Base-by-base conservation (phyloP, 2,113 vertebrate genomes). In the Triplophysa dalaica region DNA sequence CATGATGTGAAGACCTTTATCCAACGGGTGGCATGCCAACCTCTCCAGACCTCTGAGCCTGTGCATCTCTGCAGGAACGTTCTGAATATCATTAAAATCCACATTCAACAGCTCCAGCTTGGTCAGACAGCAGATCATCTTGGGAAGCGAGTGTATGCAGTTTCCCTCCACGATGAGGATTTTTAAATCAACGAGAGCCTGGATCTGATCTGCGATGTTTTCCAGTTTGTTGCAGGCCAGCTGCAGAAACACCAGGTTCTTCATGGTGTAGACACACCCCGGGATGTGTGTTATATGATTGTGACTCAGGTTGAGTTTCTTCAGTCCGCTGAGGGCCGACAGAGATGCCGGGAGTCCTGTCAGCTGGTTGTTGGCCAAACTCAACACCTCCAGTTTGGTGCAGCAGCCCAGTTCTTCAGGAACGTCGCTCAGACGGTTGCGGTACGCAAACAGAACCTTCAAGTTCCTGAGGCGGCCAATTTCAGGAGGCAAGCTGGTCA, bases 1-100 rank as follows among this genome's bases (percentile, higher is more conserved):
- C 63, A 91, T 78, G 5, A 98, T 94, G 85, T 99, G 97, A 8
- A 99, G 92, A n/a, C 97, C 97, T 86, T 95, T 97, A 85, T 98
- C 96, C 92, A 98, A 90, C 0, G 96, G 96, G 74, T 99, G 98
- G 87, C 93, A 95, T 0, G 97, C 95, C 0, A 98, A 87, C 88
- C 91, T 94, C 54, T 88, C 83, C 88, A 99, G 90, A 0, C 90
- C 85, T 4, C 10, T 86, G 81, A 99, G 85, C 83, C 91, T 91
- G 85, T 94, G 92, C 85, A 98, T 91, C 9, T 97, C 95, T 0
- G 90, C 89, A 0, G 97, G 96, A 1, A 99, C 92, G 0, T 89
- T 95, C 81, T 95, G 94, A 17, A 99, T 94, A 81, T 94, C 88
- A 0, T 98, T 98, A 86, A 95, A 92, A 72, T 97, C 94, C 3